Evolutionary conservation across 1,140 invertebrate species (phyloP), one percentile per base, ranked within the genome.

Genomic region (Drosophila pseudoananassae): DNA sequence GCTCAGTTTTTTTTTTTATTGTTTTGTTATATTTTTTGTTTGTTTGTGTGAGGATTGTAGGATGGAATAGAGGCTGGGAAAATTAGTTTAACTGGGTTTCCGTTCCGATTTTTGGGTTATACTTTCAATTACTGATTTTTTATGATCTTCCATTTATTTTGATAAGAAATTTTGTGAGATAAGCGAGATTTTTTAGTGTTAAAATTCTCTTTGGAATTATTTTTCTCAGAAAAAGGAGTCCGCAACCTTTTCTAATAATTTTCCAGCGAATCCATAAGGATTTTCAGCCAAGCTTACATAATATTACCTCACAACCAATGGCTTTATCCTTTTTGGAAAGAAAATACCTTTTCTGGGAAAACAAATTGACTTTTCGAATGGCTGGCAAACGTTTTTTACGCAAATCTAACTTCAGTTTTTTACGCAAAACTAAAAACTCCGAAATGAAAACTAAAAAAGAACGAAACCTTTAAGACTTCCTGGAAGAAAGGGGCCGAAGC

Each of bases 1-100:
- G 61, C 68, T 87, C 69, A 64, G 73, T 77, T 17, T 33, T 69
- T 47, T 73, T 38, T 73, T 57, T 50, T 75, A 56, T 69, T 69
- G 50, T 69, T 47, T 40, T 69, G 5, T 33, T 69, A 36, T 36
- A n/a, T 36, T 17, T 23, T 8, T 66, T 65, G 20, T 74, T 59
- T 60, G 55, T 56, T 31, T 53, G 23, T 10, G 7, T 46, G 43
- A 15, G 14, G 10, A n/a, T 8, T 3, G 15, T 50, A 64, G 63
- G 65, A 47, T 69, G 65, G 45, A 17, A 38, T 47, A 31, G 50
- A 25, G 64, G 63, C 65, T 69, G 65, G 63, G 63, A 69, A 69
- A 56, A 69, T 69, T 69, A 69, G 63, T 69, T 69, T 66, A 56
- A 7, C 47, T 17, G 27, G 56, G 14, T 33, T 23, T 6, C 45